Conservation (phyloP, 2,797 vertebrate genomes). For the Podarcis lilfordi region DNA sequence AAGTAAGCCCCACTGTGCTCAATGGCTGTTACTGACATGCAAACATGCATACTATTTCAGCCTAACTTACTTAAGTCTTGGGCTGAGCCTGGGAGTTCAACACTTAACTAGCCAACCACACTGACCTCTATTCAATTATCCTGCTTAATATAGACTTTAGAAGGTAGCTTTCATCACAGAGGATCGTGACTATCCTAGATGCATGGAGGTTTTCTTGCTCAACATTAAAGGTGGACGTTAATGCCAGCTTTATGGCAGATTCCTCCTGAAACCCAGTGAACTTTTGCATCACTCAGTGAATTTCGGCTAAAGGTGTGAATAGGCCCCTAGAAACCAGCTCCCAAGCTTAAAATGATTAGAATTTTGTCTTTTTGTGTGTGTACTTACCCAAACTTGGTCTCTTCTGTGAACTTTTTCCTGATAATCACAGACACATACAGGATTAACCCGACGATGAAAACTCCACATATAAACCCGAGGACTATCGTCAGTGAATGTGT, state of each 20-base stretch:
- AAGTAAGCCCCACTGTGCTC: neutral
- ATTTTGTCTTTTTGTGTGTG: neutral
- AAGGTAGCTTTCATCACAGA: neutral
- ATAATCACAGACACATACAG: conserved; percentile 81
- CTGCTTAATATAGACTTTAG: neutral
- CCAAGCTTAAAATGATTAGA: neutral
- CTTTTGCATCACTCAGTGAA: too few species aligned
- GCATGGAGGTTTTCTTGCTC: neutral
- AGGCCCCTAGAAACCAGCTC: neutral
- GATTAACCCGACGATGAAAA: conserved; percentile 81
- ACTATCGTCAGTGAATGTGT: conserved; percentile 78
- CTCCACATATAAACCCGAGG: conserved; percentile 82
- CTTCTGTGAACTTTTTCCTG: conserved; percentile 79
- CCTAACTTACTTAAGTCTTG: neutral
- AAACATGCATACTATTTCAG: neutral
- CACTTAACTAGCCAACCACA: neutral
- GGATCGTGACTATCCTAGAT: neutral
- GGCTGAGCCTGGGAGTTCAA: neutral
- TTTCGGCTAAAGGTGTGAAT: neutral
- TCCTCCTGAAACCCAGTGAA: neutral
- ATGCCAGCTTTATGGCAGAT: neutral
- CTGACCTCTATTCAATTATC: neutral
- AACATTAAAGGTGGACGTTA: neutral
- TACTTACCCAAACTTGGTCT: conserved; percentile 86
- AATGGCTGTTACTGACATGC: neutral